A percentile compares a stretch with the other conserved stretches of the same genome.
These are phyloP conservation scores for Psilopsiagon aymara DNA, from an alignment of 2,113 vertebrate genomes.

Conservation along the genomic window DNA sequence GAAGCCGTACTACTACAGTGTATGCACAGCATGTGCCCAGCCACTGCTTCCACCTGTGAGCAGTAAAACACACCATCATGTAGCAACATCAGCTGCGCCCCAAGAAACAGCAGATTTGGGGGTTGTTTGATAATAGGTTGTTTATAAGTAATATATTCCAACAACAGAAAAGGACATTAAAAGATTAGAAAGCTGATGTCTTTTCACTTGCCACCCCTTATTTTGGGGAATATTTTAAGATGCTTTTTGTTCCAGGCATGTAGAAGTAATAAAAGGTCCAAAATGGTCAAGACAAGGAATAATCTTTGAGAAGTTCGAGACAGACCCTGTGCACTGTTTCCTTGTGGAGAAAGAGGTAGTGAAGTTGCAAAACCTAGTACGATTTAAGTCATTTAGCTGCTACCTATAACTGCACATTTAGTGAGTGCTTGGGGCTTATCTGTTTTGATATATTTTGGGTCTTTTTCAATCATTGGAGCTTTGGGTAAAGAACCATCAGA, in stretches of 20 bases:
- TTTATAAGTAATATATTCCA: not conserved
- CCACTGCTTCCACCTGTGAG: not conserved
- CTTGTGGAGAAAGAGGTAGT: conserved; percentile 55
- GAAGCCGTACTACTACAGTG: not conserved
- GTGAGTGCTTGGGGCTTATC: not conserved
- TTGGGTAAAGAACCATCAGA: not conserved
- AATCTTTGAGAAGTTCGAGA: not conserved
- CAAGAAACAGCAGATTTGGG: not conserved
- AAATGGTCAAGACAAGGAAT: not conserved
- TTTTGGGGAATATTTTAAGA: not conserved
- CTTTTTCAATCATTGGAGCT: not conserved
- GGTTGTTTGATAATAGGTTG: not conserved
- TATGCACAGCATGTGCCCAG: not conserved
- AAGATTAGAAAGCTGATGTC: not conserved
- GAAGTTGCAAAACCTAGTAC: conserved; percentile 14
- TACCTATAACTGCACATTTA: not conserved
- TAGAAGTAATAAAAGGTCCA: not conserved
- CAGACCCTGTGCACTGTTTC: not conserved
- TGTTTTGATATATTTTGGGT: not conserved
- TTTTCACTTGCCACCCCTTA: not conserved
- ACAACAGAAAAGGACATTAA: not conserved
- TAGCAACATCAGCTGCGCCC: not conserved
- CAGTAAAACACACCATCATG: not conserved
- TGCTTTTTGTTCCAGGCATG: not conserved
- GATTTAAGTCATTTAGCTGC: not conserved